Conservation (phyloP, 2,797 vertebrate species). For the Pagetopsis macropterus region DNA sequence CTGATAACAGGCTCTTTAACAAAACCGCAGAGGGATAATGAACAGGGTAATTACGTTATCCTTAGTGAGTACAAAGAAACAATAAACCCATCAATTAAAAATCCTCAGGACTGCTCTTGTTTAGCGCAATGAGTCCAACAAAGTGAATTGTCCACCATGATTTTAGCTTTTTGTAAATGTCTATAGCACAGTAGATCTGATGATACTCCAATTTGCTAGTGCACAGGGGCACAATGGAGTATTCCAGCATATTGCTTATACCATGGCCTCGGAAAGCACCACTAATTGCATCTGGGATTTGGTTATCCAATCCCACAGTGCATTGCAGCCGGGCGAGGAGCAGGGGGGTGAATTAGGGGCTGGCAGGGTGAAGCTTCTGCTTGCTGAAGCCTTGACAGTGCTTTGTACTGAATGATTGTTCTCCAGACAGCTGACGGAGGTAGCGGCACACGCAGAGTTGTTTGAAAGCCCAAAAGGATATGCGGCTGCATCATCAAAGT, state of each 20-base stretch:
- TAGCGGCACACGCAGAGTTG: conserved; percentile 77
- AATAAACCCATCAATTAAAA: conserved; percentile 75
- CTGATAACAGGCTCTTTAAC: conserved; percentile 70
- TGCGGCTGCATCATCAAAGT: conserved; percentile 86
- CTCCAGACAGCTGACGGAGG: conserved; percentile 87
- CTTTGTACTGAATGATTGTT: conserved; percentile 89
- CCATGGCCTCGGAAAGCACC: conserved; percentile 81
- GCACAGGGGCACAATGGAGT: conserved; percentile 69
- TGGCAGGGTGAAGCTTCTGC: conserved; percentile 80
- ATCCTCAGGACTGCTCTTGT: conserved; percentile 68
- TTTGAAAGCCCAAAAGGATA: conserved; percentile 87
- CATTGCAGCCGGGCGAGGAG: conserved; percentile 76
- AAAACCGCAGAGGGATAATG: conserved; percentile 70
- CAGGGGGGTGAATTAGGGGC: conserved; percentile 81
- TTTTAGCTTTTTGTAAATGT: conserved; percentile 71
- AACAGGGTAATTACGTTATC: conserved; percentile 73
- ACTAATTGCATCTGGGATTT: conserved; percentile 87
- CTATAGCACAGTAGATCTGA: conserved; percentile 69
- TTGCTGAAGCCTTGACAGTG: conserved; percentile 85
- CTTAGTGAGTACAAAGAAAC: conserved; percentile 69
- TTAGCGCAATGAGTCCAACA: conserved; percentile 65
- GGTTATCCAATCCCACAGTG: conserved; percentile 83
- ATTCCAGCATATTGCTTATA: conserved; percentile 79
- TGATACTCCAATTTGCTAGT: conserved; percentile 73
- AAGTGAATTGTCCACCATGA: conserved; percentile 70